A percentile compares a stretch with the other conserved stretches of the same genome.
phyloP scores from a whole-genome alignment of 2,113 vertebrate species.

The Zootoca vivipara region DNA sequence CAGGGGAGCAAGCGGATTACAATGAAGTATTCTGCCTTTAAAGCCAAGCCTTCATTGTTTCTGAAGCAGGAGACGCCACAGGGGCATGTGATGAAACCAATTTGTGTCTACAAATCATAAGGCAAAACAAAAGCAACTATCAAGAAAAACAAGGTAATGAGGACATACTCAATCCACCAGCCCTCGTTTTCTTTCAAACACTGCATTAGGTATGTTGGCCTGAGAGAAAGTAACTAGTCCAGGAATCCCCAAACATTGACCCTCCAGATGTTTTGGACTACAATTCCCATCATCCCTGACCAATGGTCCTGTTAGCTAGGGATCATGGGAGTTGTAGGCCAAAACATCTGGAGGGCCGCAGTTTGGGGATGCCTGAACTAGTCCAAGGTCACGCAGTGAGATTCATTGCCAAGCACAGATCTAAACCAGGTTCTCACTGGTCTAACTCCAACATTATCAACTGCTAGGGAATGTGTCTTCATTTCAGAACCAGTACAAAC shows the following conservation, averaged over 20 bases:
- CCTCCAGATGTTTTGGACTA: too few species aligned
- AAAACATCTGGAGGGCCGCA: too few species aligned
- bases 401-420: neutral
- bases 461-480: neutral
- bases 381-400: neutral
- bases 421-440: neutral
- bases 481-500: neutral
- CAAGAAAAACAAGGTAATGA: neutral
- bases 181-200: neutral
- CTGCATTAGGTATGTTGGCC: neutral
- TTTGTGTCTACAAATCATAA: neutral
- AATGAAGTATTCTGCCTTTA: too few species aligned
- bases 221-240: neutral
- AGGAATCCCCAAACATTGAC: too few species aligned
- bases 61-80: too few species aligned
- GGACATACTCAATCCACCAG: neutral
- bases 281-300: too few species aligned
- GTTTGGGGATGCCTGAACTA: too few species aligned
- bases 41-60: neutral
- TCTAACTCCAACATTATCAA: neutral
- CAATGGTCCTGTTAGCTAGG: too few species aligned
- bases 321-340: too few species aligned
- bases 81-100: neutral
- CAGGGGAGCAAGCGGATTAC: too few species aligned
- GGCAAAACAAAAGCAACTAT: too few species aligned